Conservation (phyloP, 35 echinoderm and acorn worm species). For the Chiridota heheva region DNA sequence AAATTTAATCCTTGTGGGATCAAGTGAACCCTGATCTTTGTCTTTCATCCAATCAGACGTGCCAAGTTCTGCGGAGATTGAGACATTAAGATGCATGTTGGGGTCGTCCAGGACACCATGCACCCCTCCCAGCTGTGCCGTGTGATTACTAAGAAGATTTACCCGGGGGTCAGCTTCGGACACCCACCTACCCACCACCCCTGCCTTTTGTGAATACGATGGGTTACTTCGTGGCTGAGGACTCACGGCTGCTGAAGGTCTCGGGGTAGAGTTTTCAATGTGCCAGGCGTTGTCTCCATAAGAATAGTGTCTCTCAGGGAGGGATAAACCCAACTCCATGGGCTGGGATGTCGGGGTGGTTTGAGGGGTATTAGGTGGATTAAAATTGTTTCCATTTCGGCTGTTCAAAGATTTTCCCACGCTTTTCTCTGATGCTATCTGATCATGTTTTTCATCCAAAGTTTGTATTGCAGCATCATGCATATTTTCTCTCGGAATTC, state of each 20-base stretch:
- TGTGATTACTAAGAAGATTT: not conserved
- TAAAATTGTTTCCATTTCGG: not conserved
- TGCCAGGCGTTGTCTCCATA: conserved; percentile 8
- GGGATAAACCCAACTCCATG: not conserved
- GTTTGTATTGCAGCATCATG: conserved; percentile 27
- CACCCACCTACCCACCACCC: not conserved
- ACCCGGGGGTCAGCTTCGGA: not conserved
- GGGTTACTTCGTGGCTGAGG: too few relatives aligned
- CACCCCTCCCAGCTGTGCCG: not conserved
- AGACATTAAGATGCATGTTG: not conserved
- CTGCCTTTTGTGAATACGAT: too few relatives aligned
- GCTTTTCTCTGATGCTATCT: not conserved
- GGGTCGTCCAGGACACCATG: not conserved
- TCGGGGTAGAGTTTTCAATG: conserved; percentile 13
- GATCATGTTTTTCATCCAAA: not conserved
- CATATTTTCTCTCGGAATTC: conserved; percentile 18
- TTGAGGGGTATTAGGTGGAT: not conserved
- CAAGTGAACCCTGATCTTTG: conserved; percentile 17
- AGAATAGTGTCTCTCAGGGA: too few relatives aligned
- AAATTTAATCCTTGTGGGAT: conserved; percentile 17
- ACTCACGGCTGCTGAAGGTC: not conserved
- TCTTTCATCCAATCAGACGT: conserved; percentile 23
- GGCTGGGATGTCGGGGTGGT: not conserved
- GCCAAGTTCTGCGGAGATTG: conserved; percentile 18
- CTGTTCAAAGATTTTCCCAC: not conserved